These are phyloP conservation scores for Drosophila antonietae DNA, from an alignment of 2,888 invertebrate genomes.

Conservation along the genomic window DNA sequence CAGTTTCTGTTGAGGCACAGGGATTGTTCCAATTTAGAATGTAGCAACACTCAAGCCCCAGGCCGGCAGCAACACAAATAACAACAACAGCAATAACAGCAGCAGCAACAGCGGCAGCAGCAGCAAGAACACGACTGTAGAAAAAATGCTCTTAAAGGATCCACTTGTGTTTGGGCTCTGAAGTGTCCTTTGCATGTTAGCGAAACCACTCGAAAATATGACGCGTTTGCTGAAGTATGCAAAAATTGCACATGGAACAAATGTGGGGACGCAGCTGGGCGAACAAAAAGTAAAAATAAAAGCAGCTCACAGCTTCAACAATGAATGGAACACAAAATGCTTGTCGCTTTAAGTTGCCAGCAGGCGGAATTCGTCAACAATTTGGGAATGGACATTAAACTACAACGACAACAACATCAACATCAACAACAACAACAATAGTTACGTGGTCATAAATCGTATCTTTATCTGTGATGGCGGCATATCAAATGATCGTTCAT, in stretches of 20 bases:
- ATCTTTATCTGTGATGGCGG: slow-evolving; percentile 49
- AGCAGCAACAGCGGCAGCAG: slow-evolving; percentile 20
- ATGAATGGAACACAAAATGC: slow-evolving; percentile 40
- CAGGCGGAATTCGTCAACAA: slow-evolving; percentile 46
- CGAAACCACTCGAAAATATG: slow-evolving; percentile 84
- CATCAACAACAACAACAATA: slow-evolving; percentile 21
- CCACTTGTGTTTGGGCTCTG: slow-evolving; percentile 80
- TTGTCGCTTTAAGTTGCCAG: slow-evolving; percentile 58
- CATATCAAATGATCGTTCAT: slow-evolving; percentile 69
- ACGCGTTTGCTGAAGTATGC: slow-evolving; percentile 84
- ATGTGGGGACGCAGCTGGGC: slow-evolving; percentile 57
- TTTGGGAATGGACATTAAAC: slow-evolving; percentile 50
- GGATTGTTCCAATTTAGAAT: slow-evolving; percentile 67
- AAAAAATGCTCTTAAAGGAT: slow-evolving; percentile 83
- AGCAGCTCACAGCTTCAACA: slow-evolving; percentile 29
- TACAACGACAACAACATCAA: slow-evolving; percentile 5
- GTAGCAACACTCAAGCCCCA: slow-evolving; percentile 73
- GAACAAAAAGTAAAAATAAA: slow-evolving; percentile 22
- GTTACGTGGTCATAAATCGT: slow-evolving; percentile 50
- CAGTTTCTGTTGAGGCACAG: slow-evolving; percentile 37
- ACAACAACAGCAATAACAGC: slow-evolving; percentile 9
- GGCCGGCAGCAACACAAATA: slow-evolving; percentile 46
- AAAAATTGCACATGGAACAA: slow-evolving; percentile 82
- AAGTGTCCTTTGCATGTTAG: slow-evolving; percentile 83
- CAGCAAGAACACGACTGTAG: slow-evolving; percentile 33